These are phyloP conservation scores for Oegoconia quadripuncta DNA, from an alignment of 2,888 invertebrate species.

Conservation along the genomic window DNA sequence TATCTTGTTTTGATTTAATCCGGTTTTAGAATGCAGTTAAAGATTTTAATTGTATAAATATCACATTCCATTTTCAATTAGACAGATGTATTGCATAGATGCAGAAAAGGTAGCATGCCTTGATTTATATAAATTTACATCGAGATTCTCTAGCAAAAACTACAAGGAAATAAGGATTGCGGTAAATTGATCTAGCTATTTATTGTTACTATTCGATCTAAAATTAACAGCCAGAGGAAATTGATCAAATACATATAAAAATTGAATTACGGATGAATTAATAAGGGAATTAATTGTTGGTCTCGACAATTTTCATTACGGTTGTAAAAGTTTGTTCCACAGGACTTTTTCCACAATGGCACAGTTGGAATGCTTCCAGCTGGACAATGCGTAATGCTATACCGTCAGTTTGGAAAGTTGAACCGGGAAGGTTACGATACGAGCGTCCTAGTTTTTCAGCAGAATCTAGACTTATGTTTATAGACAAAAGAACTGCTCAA, in stretches of 20 bases:
- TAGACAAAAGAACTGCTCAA: not conserved
- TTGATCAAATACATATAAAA: conserved; percentile 10
- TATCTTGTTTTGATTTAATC: too few relatives aligned
- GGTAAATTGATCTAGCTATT: too few relatives aligned
- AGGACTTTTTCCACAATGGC: conserved; percentile 22
- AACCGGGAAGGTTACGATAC: too few relatives aligned
- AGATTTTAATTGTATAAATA: too few relatives aligned
- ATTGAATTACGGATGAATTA: conserved; percentile 27
- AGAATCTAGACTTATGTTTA: not conserved
- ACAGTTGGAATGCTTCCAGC: conserved; percentile 30
- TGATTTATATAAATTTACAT: too few relatives aligned
- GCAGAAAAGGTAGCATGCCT: too few relatives aligned
- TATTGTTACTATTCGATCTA: too few relatives aligned
- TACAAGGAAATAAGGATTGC: too few relatives aligned
- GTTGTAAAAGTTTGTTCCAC: conserved; percentile 19
- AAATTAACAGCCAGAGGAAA: conserved; percentile 2
- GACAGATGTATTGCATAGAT: too few relatives aligned
- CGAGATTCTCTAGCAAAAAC: too few relatives aligned
- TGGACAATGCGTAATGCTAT: conserved; percentile 5
- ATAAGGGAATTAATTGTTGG: conserved; percentile 28
- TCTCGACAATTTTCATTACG: conserved; percentile 31
- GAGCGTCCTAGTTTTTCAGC: conserved; percentile 7
- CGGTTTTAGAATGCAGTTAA: too few relatives aligned
- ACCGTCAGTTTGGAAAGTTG: not conserved
- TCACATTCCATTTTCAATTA: too few relatives aligned